Conservation (phyloP, 2,797 vertebrate species). For the Falco peregrinus region DNA sequence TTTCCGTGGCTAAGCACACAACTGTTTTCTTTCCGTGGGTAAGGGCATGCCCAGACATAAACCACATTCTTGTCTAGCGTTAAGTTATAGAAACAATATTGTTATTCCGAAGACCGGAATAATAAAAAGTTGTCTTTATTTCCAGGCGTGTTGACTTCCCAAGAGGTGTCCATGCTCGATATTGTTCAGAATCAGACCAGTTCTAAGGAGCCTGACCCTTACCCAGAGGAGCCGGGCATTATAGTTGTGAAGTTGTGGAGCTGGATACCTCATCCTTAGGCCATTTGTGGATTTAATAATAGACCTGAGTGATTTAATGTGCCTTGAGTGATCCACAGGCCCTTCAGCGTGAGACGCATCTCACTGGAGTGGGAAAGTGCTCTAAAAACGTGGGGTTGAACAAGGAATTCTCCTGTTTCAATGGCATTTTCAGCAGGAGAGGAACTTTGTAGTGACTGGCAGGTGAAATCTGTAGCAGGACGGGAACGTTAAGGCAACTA, state of each 20-base stretch:
- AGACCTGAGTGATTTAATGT: not conserved
- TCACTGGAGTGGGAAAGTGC: not conserved
- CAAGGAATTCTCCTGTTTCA: not conserved
- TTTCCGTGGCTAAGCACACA: not conserved
- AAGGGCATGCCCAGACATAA: not conserved
- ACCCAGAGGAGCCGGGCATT: not conserved
- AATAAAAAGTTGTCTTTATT: not conserved
- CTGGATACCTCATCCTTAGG: not conserved
- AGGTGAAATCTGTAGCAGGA: not conserved
- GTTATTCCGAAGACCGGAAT: not conserved
- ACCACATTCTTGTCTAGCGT: no score
- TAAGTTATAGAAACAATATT: no score
- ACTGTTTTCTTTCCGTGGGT: not conserved
- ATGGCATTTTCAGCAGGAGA: not conserved
- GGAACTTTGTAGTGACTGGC: not conserved
- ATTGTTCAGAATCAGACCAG: not conserved
- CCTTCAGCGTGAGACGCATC: not conserved
- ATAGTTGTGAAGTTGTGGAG: not conserved
- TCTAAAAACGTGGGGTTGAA: fast-evolving
- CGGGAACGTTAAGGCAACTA: fast-evolving
- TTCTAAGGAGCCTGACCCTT: not conserved
- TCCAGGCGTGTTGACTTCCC: not conserved
- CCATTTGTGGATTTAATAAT: not conserved
- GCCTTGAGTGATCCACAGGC: fast-evolving
- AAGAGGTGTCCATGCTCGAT: not conserved